Percentiles rank a stretch among this genome's conserved stretches.
phyloP scores from a whole-genome alignment of 2,113 vertebrate species.

The Gorilla gorilla region DNA sequence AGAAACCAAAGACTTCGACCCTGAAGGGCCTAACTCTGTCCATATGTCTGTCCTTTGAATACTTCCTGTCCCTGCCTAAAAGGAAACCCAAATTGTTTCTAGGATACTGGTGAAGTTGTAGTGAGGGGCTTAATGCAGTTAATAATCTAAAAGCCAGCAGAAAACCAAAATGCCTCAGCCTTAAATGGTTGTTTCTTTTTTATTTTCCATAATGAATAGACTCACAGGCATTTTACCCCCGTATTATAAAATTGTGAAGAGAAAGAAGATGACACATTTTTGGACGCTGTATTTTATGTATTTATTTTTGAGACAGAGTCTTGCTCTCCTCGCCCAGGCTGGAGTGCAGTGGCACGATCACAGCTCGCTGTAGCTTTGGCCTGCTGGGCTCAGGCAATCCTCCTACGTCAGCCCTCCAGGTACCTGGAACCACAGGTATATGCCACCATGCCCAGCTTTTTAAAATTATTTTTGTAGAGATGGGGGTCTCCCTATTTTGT shows the following conservation, averaged over 20 bases:
- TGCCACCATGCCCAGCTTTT: too few relatives aligned
- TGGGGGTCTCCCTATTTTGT: too few relatives aligned
- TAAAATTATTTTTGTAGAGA: too few relatives aligned
- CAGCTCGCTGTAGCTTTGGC: too few relatives aligned
- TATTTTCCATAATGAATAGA: not conserved
- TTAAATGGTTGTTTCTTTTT: not conserved
- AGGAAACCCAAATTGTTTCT: not conserved
- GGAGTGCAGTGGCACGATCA: too few relatives aligned
- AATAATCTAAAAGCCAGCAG: not conserved
- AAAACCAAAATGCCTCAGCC: not conserved
- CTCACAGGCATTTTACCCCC: not conserved
- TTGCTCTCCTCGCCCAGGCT: too few relatives aligned
- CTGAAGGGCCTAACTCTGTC: not conserved
- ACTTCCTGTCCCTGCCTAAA: not conserved
- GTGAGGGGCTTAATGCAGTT: not conserved
- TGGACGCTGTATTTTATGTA: not conserved
- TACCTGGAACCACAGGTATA: too few relatives aligned
- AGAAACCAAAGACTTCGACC: not conserved
- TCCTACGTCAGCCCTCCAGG: too few relatives aligned
- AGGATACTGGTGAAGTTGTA: not conserved
- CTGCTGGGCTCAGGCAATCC: too few relatives aligned
- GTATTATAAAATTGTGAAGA: not conserved
- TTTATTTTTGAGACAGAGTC: too few relatives aligned
- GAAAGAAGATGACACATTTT: not conserved
- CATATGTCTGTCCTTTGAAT: not conserved